Evolutionary conservation across 2,113 vertebrate species (phyloP), one percentile per base, ranked within the genome.

Genomic region (Pangasianodon hypophthalmus): DNA sequence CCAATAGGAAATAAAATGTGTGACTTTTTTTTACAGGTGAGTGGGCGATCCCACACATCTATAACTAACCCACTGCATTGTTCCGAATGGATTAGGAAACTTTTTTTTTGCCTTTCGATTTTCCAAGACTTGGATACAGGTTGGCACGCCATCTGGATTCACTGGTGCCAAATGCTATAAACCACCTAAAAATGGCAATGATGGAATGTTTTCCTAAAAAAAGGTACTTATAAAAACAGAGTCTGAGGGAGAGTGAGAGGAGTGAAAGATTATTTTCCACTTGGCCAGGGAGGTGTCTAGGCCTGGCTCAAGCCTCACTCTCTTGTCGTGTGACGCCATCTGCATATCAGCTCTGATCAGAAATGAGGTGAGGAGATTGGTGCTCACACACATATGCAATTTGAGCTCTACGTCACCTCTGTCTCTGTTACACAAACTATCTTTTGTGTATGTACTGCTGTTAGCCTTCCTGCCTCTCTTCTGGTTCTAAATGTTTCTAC

Each of bases 151-250:
- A 94, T 95, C 91, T 56, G 92, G 92, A 91, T 94, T 93, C 91
- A 90, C 75, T 87, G 32, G 80, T 92, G 95, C 96, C 95, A 96
- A 96, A 91, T 89, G 92, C 95, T 94, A 96, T 96, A 96, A 96
- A 96, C 92, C 91, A 92, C 94, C 95, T 95, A 96, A 96, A 96
- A 96, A 96, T 96, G 95, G 95, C 95, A 94, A 94, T 94, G 94
- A 92, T 95, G 96, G 95, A 96, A 95, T 95, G 94, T 95, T 96
- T 95, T 92, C 93, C 93, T 93, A 94, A 93, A 95, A 95, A 93
- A 92, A 95, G 90, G 92, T 88, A 92, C 93, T 93, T 95, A 94
- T 95, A 94, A 95, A 96, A 95, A 95, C 93, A 95, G 89, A 88
- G 88, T 88, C 58, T 29, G 44, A 94, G 91, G 91, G 94, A 93